Base-by-base conservation (phyloP, 2,888 invertebrate genomes). In the Elmis aenea region DNA sequence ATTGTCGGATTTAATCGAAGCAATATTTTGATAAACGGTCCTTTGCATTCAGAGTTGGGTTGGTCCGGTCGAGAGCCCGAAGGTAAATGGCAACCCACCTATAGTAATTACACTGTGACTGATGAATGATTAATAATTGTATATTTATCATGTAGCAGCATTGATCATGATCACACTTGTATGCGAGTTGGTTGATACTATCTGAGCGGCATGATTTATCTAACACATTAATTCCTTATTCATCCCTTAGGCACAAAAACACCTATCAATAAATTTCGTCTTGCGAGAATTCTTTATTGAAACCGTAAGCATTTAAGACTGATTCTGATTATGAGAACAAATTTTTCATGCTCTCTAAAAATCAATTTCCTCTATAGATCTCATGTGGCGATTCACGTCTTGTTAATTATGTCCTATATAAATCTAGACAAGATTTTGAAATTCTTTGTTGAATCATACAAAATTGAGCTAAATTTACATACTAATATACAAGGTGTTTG, bases 51-150 rank as follows among this genome's bases (percentile, higher is more conserved):
- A n/a, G n/a, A 34, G 33, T 27, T 50, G 44, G 45, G 46, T 50
- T 38, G 48, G 45, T 46, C 44, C 41, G 31, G 38, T 47, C 18
- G 30, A 36, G 30, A 15, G 48, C 51, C 42, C 13, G 34, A 37
- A 32, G 51, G 24, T 35, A 42, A 46, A 46, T 45, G 39, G 40
- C 50, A 45, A 38, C 48, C 54, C 50, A 52, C 51, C 49, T 50
- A 42, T 24, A 54, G 56, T 64, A 64, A 64, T 64, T 63, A 64
- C 53, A 60, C 58, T 55, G 58, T 61, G 61, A 62, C 61, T 55
- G 62, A 64, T 58, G 59, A 59, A 59, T 62, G 64, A 64, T 63
- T 62, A 63, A 64, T 64, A 63, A 60, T 57, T 58, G 55, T 57
- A 55, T 58, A 64, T 64, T 63, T 61, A 64, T 64, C 62, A 62